These are phyloP conservation scores for Lonchura striata DNA, from an alignment of 2,113 vertebrate genomes.

Conservation along the genomic window DNA sequence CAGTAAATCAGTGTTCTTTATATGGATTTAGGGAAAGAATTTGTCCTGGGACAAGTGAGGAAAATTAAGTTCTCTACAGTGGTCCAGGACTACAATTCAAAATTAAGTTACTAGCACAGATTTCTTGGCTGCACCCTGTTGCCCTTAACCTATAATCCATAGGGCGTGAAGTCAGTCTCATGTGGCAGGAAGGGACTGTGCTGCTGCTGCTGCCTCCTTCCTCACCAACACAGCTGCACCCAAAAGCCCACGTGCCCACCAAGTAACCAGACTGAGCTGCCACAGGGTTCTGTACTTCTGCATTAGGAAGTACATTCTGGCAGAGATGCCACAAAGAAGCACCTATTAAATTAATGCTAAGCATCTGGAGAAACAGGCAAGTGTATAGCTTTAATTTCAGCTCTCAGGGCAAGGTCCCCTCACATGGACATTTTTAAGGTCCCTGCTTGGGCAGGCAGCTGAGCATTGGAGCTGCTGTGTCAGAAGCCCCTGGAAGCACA, in stretches of 20 bases:
- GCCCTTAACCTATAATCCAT: neutral
- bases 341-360: neutral
- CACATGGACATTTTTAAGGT: neutral
- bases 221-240: neutral
- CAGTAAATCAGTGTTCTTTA: neutral
- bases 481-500: neutral
- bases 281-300: no score
- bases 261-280: no score
- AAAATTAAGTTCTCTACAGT: neutral
- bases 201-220: neutral
- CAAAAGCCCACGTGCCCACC: rapidly evolving
- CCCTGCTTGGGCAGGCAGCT: neutral
- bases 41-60: neutral
- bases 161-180: neutral
- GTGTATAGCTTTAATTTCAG: neutral
- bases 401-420: neutral
- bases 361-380: neutral
- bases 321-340: neutral
- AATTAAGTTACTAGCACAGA: neutral
- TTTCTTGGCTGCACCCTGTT: neutral
- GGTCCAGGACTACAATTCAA: neutral
- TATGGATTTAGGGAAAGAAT: neutral
- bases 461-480: neutral
- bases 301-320: no score
- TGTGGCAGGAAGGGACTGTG: neutral